phyloP scores from a whole-genome alignment of 53 echinoderm and acorn worm genomes.

The Holothuria scabra region DNA sequence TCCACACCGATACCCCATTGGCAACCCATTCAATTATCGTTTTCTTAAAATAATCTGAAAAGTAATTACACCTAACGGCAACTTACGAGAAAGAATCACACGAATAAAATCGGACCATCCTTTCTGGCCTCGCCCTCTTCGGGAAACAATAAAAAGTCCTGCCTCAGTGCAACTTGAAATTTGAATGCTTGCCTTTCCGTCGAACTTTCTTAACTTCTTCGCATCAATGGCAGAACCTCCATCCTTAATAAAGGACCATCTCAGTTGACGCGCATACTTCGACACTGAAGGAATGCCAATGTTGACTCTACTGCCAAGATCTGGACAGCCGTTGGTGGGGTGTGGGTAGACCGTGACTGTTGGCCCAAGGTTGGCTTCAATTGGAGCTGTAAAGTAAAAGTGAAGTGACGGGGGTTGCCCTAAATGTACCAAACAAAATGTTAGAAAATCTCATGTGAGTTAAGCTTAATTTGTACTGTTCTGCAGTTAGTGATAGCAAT shows the following conservation, averaged over 20 bases:
- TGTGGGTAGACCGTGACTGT: neutral
- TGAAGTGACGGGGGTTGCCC: too few relatives aligned
- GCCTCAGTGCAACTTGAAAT: neutral
- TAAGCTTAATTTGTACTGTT: too few relatives aligned
- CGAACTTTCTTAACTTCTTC: neutral
- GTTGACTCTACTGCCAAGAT: neutral
- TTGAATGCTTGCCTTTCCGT: neutral
- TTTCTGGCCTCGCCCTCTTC: neutral
- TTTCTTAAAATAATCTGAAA: too few relatives aligned
- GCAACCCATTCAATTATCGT: too few relatives aligned
- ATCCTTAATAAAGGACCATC: conserved; percentile 21
- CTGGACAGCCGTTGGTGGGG: neutral
- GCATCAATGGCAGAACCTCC: neutral
- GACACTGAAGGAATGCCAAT: neutral
- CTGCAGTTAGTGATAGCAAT: too few relatives aligned
- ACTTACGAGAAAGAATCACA: neutral
- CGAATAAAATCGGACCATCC: conserved; percentile 21
- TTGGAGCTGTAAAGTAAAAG: neutral
- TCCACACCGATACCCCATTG: too few relatives aligned
- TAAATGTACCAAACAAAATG: too few relatives aligned
- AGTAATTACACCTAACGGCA: too few relatives aligned
- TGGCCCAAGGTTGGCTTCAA: neutral
- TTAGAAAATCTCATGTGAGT: too few relatives aligned
- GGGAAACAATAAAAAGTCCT: conserved; percentile 16
- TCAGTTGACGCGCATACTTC: neutral